These are phyloP conservation scores for Biston stratarius DNA, from an alignment of 2,888 invertebrate species.

Conservation along the genomic window DNA sequence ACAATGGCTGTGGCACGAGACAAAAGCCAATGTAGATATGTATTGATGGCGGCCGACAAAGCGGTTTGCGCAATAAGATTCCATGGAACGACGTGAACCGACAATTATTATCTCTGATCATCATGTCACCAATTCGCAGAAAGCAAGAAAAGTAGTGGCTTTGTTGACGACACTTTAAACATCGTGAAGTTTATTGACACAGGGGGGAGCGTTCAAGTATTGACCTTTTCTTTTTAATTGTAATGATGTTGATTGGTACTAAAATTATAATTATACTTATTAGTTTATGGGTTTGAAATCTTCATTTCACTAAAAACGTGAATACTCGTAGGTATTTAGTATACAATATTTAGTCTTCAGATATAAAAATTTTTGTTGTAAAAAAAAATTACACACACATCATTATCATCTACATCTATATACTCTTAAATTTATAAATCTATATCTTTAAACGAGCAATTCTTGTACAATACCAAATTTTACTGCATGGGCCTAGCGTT, in stretches of 20 bases:
- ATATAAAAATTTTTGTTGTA: too few species aligned
- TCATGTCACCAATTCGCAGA: constrained; percentile 77
- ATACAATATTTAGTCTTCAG: too few species aligned
- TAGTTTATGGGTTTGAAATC: too few species aligned
- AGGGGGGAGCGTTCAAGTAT: neutral
- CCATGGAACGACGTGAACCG: constrained; percentile 83
- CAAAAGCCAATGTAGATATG: constrained; percentile 75
- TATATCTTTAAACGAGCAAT: too few species aligned
- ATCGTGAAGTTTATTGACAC: constrained; percentile 10
- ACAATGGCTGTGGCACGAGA: constrained; percentile 83
- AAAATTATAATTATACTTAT: neutral
- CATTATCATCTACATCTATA: too few species aligned
- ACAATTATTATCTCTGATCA: constrained; percentile 84
- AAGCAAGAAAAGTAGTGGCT: constrained; percentile 59
- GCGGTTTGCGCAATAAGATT: constrained; percentile 85
- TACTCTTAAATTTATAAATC: too few species aligned
- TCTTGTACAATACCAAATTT: too few species aligned
- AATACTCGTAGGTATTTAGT: too few species aligned
- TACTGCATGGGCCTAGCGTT: too few species aligned
- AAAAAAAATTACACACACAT: too few species aligned
- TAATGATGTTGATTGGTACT: neutral
- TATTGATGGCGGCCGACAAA: constrained; percentile 82
- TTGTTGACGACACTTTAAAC: constrained; percentile 46
- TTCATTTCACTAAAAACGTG: too few species aligned
- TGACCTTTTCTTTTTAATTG: neutral